Percentiles rank a stretch among this genome's conserved stretches.
Conservation (phyloP, 1,140 invertebrate genomes). For the Euwallacea similis region DNA sequence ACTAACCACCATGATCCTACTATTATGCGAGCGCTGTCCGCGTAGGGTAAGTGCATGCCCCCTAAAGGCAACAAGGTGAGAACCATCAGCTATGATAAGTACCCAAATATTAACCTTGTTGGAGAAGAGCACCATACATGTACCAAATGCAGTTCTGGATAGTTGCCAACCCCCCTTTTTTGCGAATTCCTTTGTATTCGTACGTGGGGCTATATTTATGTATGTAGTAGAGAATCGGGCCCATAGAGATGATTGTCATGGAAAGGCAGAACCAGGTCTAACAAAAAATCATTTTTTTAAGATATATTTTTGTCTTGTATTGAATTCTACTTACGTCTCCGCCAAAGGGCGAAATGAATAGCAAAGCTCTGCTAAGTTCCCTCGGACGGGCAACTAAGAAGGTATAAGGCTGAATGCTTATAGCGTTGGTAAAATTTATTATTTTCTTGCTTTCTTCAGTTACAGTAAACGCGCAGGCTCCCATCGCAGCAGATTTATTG, state of each 20-base stretch:
- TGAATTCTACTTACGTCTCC: conserved; percentile 62
- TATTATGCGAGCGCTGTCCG: conserved; percentile 84
- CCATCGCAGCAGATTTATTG: conserved; percentile 65
- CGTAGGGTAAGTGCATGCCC: conserved; percentile 79
- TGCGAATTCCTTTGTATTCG: conserved; percentile 60
- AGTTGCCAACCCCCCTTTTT: conserved; percentile 65
- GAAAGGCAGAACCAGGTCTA: conserved; percentile 83
- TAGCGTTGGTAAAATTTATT: conserved; percentile 78
- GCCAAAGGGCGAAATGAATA: conserved; percentile 86
- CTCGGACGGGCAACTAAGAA: conserved; percentile 75
- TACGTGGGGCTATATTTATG: conserved; percentile 74
- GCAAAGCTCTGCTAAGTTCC: conserved; percentile 73
- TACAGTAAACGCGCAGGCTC: conserved; percentile 71
- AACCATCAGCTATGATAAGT: not conserved
- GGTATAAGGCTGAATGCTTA: conserved; percentile 77
- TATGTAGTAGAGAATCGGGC: conserved; percentile 76
- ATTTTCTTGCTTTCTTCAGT: conserved; percentile 61
- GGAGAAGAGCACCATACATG: conserved; percentile 83
- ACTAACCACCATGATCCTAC: conserved; percentile 93
- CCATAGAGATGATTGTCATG: conserved; percentile 71
- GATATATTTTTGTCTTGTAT: not conserved
- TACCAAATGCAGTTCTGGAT: conserved; percentile 86
- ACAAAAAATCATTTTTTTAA: conserved; percentile 39
- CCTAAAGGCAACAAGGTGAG: conserved; percentile 58
- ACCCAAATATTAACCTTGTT: conserved; percentile 70